Base-by-base conservation (phyloP, 2,797 vertebrate genomes). In the Hippocampus kuda region DNA sequence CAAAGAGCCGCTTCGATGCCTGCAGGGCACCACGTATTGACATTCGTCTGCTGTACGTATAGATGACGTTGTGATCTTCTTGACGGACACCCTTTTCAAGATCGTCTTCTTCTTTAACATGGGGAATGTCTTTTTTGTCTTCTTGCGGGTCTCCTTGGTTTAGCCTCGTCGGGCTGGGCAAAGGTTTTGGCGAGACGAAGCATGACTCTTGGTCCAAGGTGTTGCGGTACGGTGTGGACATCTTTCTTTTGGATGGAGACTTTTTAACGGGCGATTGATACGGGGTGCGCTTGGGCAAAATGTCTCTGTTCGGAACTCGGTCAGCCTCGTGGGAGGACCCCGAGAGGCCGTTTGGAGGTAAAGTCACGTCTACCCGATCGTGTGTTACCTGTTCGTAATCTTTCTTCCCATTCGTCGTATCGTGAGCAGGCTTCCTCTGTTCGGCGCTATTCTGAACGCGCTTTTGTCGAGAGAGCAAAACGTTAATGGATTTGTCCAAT, bases 141-240 rank as follows among this genome's bases (percentile, higher is more conserved):
- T 91, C 91, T 38, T 38, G 34, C 69, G 82, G 83, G 79, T 94
- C 93, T 70, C 90, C 89, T 75, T 90, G 89, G 82, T 91, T 91
- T 75, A 90, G 90, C 88, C 92, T 93, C 86, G 94, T 95, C 70
- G 93, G 90, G 84, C 85, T 89, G 72, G 91, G 91, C 79, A 93
- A 89, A 77, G 93, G 92, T 92, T 97, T 97, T 78, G 96, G 93
- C 86, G 96, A 91, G 87, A 96, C 92, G 78, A 96, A 93, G 85
- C 94, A 91, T 75, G 95, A 94, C 84, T 94, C 94, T 89, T 97
- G 94, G 80, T 97, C 94, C 66, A 93, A 92, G 78, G 94, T 94
- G 91, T 95, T 94, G 78, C 94, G 95, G 88, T 91, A 97, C 73
- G 93, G 93, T 77, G 93, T 91, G 38, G 89, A 90, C 89, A 91